phyloP scores from a whole-genome alignment of 37 sponge, comb jelly and placozoan genomes.

The Bolinopsis microptera region DNA sequence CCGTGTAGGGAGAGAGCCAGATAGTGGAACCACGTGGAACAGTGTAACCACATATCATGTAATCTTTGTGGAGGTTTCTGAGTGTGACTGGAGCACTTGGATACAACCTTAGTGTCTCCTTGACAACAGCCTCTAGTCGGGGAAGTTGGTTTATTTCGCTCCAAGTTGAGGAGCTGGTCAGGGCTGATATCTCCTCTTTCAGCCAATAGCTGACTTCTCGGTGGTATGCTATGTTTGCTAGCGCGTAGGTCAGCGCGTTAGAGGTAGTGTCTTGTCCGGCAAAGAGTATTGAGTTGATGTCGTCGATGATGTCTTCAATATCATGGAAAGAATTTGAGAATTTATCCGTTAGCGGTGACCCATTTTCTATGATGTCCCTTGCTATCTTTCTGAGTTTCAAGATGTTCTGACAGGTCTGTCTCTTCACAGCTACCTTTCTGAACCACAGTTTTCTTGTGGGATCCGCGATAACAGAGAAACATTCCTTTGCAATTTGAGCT shows the following conservation, averaged over 20 bases:
- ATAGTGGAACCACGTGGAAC: neutral
- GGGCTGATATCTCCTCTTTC: neutral
- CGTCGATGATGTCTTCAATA: neutral
- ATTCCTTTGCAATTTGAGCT: neutral
- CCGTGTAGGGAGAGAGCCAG: neutral
- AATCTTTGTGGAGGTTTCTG: neutral
- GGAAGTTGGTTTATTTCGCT: neutral
- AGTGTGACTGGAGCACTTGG: neutral
- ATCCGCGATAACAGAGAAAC: neutral
- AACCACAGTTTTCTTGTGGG: neutral
- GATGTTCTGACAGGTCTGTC: neutral
- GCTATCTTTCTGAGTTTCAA: neutral
- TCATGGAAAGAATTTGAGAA: neutral
- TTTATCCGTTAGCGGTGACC: neutral
- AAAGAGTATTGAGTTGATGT: neutral
- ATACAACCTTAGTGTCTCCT: conserved; percentile 7
- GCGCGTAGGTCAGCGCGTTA: neutral
- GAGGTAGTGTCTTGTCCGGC: conserved; percentile 13
- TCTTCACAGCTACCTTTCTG: neutral
- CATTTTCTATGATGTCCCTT: neutral
- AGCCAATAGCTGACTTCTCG: neutral
- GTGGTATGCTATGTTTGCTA: neutral
- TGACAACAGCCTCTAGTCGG: neutral
- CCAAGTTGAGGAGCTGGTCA: neutral
- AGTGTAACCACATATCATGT: neutral